Percentiles rank a stretch among this genome's conserved stretches.
phyloP scores from a whole-genome alignment of 2,797 vertebrate species.

The Molossus alvarezi region DNA sequence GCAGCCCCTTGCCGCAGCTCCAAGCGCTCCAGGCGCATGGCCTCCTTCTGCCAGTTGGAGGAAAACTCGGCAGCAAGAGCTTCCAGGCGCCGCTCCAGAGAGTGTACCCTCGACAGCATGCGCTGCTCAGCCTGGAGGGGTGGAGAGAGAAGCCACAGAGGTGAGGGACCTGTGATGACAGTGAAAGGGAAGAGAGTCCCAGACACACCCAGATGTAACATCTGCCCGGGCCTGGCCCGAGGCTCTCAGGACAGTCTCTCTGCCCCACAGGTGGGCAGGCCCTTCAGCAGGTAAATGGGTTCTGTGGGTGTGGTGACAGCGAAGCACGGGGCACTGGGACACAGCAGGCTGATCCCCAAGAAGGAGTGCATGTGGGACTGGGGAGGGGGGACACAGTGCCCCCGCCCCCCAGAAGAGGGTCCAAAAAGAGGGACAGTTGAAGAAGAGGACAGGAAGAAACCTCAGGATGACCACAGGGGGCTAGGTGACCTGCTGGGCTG shows the following conservation, averaged over 20 bases:
- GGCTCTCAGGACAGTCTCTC: not conserved
- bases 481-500: not conserved
- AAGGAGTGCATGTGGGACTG: not conserved
- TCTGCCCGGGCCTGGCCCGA: not conserved
- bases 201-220: not conserved
- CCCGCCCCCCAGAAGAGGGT: not conserved
- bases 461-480: not conserved
- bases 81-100: slow-evolving; percentile 90
- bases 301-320: not conserved
- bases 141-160: not conserved
- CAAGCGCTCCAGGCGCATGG: slow-evolving; percentile 79
- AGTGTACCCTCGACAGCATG: slow-evolving; percentile 88
- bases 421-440: not conserved
- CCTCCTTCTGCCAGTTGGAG: slow-evolving; percentile 83
- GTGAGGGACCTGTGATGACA: not conserved
- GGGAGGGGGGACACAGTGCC: not conserved
- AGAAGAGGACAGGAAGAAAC: not conserved
- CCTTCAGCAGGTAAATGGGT: not conserved
- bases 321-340: not conserved
- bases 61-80: slow-evolving; percentile 84
- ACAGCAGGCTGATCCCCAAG: not conserved
- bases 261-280: not conserved
- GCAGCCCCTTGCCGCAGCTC: slow-evolving; percentile 81
- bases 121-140: slow-evolving; percentile 80
- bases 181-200: not conserved